Evolutionary conservation across 1,140 invertebrate genomes (phyloP).

Genomic region (Cotesia vestalis): DNA sequence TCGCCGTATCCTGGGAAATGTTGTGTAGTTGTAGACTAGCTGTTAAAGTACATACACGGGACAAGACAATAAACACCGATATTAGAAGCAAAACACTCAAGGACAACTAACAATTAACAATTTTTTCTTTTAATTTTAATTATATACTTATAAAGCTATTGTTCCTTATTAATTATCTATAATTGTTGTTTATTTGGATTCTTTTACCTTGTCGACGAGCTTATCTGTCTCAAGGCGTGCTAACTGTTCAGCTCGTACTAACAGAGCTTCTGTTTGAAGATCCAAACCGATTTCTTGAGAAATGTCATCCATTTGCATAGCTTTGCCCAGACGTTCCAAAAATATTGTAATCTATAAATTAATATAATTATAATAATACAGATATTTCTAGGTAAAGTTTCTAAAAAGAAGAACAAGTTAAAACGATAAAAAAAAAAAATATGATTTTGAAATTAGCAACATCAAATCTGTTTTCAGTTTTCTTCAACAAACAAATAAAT

Average conservation of each 20-base stretch:
- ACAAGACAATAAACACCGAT: constrained; percentile 23
- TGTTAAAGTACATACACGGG: constrained; percentile 56
- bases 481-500: too few species aligned
- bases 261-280: constrained; percentile 79
- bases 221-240: constrained; percentile 80
- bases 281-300: constrained; percentile 81
- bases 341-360: constrained; percentile 75
- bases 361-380: too few species aligned
- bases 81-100: constrained; percentile 30
- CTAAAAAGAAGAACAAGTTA: too few species aligned
- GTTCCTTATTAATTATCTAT: background rate
- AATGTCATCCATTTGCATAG: constrained; percentile 80
- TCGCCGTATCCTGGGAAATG: constrained; percentile 74
- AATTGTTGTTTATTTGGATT: constrained; percentile 3
- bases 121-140: background rate
- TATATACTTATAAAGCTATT: too few species aligned
- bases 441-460: too few species aligned
- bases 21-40: constrained; percentile 74
- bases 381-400: too few species aligned
- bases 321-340: constrained; percentile 76
- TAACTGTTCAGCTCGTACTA: constrained; percentile 80
- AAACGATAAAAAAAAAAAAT: too few species aligned
- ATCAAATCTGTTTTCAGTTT: too few species aligned
- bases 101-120: constrained; percentile 25
- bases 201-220: constrained; percentile 77